Base-by-base conservation (phyloP, 2,113 vertebrate genomes). In the Heptranchias perlo region DNA sequence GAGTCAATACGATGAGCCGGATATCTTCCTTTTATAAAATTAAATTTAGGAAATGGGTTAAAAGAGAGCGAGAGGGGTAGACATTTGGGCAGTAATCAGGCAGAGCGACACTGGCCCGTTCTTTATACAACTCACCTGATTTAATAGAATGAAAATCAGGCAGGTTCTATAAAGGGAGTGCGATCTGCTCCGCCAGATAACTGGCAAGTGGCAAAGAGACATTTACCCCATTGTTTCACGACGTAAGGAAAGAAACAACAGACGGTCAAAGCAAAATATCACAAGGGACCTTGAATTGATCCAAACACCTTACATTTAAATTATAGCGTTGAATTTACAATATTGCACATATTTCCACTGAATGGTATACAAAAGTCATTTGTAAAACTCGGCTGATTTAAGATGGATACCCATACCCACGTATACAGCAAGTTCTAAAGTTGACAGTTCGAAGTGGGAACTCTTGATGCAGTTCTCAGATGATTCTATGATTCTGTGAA, bases 281-380 rank as follows among this genome's bases (percentile, higher is more conserved):
- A 28, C 47, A 49, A 49, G 65, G 25, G 44, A 67, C 21, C 94
- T 31, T 35, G 69, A 69, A 49, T 16, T 69, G 58, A 28, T 69
- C 62, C 44, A 95, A 35, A 52, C 31, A 91, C 28, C 4, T 31
- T 67, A 95, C 14, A 95, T 69, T 49, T 44, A 69, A 73, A 95
- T 95, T n/a, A 58, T 54, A 25, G 28, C 25, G 25, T n/a, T 35
- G 5, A 49, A 69, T 52, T 67, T 31, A 73, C 52, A 95, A 67
- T 69, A 95, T 95, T 95, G 94, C 94, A 95, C 94, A 95, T 95
- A 47, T 73, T 69, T 69, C 94, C 94, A 52, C 52, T 69, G 58
- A 39, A 93, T 39, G 94, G 49, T 91, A 47, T 69, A 18, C 58
- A 39, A 62, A 52, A 69, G 65, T 69, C 94, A 52, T 69, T 95